Conservation (phyloP, 30 jellyfish, hydroid and myxozoan species). For the Hydractinia symbiolongicarpus region DNA sequence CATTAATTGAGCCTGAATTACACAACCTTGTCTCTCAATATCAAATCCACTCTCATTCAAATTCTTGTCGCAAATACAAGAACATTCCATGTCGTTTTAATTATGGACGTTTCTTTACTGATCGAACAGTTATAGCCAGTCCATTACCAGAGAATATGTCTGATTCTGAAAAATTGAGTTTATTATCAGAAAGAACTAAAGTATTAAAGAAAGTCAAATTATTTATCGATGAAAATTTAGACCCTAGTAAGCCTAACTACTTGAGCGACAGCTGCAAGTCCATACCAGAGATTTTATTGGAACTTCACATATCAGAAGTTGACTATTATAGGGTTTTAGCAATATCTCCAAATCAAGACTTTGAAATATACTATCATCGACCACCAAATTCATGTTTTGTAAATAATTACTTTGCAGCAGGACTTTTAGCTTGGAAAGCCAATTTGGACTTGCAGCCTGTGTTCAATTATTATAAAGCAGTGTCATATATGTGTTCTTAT, state of each 20-base stretch:
- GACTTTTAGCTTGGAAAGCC: slow-evolving; percentile 7
- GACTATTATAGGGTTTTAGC: background rate
- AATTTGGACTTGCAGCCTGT: slow-evolving; percentile 10
- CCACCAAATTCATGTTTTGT: slow-evolving; percentile 19
- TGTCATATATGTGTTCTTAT: slow-evolving; percentile 13
- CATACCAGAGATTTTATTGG: too few species aligned
- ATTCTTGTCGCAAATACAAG: slow-evolving; percentile 26
- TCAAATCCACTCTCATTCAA: slow-evolving; percentile 30
- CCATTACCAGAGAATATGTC: slow-evolving; percentile 5
- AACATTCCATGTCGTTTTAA: slow-evolving; percentile 17
- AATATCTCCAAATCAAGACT: background rate
- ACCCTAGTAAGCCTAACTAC: background rate
- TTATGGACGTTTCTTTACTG: slow-evolving; percentile 13
- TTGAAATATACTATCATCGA: background rate
- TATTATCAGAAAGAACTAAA: background rate
- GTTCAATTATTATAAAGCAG: slow-evolving; percentile 12
- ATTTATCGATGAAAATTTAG: slow-evolving; percentile 1
- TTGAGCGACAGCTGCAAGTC: too few species aligned
- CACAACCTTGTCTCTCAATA: background rate
- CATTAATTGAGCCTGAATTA: background rate
- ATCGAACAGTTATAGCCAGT: slow-evolving; percentile 5
- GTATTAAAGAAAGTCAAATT: background rate
- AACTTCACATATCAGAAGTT: too few species aligned
- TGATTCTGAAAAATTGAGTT: background rate
- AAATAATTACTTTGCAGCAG: slow-evolving; percentile 17